Percentiles rank a stretch among this genome's conserved stretches.
Evolutionary conservation across 2,888 invertebrate genomes (phyloP).

Genomic region (Plagodis pulveraria): DNA sequence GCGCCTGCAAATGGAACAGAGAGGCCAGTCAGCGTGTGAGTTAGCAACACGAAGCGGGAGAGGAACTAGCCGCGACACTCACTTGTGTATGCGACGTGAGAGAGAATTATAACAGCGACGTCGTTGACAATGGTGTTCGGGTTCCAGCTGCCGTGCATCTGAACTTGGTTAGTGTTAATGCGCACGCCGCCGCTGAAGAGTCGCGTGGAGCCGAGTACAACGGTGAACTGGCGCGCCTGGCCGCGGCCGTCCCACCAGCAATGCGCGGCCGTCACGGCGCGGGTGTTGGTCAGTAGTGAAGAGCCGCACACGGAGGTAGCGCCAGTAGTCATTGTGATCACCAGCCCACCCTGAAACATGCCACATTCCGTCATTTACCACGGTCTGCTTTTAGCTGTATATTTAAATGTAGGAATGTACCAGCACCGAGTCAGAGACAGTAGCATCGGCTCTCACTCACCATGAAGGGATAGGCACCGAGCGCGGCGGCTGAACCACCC

Average conservation of each 20-base stretch:
- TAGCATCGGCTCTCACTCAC: neutral
- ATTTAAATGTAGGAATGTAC: too few species aligned
- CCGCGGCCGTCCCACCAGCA: constrained; percentile 52
- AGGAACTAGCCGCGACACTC: constrained; percentile 13
- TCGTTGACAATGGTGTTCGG: constrained; percentile 43
- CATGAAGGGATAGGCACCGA: constrained; percentile 41
- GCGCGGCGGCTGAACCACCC: constrained; percentile 29
- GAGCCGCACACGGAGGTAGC: constrained; percentile 47
- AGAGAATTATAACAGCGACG: constrained; percentile 39
- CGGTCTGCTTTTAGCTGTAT: too few species aligned
- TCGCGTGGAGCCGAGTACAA: constrained; percentile 51
- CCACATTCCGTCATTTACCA: neutral
- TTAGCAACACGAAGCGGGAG: too few species aligned
- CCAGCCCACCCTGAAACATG: constrained; percentile 33
- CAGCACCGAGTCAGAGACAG: neutral
- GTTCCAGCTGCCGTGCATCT: constrained; percentile 42
- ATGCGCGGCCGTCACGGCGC: constrained; percentile 50
- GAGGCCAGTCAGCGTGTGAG: neutral
- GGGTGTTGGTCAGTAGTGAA: constrained; percentile 45
- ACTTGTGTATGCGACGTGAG: constrained; percentile 44
- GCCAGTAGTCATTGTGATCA: constrained; percentile 46
- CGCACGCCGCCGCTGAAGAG: constrained; percentile 49
- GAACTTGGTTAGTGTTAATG: constrained; percentile 41
- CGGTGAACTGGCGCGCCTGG: constrained; percentile 47
- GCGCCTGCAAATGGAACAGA: constrained; percentile 38